phyloP scores from a whole-genome alignment of 2,113 vertebrate species.

The Lontra canadensis region DNA sequence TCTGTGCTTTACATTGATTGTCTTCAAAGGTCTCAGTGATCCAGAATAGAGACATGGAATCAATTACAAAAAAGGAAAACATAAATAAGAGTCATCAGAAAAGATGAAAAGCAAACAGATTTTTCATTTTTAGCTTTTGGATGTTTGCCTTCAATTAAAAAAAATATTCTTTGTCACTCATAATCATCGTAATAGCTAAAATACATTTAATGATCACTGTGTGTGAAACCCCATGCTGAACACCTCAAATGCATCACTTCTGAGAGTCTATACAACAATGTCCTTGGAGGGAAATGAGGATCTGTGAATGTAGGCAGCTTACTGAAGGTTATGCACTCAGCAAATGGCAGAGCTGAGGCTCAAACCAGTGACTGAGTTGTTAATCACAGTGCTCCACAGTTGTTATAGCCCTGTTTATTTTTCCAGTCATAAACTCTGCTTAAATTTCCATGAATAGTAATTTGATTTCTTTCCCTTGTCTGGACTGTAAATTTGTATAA shows the following conservation, averaged over 20 bases:
- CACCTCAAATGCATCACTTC: accelerated
- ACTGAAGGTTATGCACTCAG: background rate
- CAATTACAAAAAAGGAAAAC: constrained; percentile 74
- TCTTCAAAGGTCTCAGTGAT: constrained; percentile 64
- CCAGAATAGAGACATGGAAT: constrained; percentile 68
- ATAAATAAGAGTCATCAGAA: background rate
- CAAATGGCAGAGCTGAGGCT: background rate
- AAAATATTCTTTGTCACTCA: background rate
- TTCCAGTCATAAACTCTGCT: constrained; percentile 17
- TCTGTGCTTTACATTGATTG: background rate
- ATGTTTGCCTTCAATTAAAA: background rate
- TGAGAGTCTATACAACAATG: accelerated
- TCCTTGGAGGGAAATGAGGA: background rate
- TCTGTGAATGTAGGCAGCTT: background rate
- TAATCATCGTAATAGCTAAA: background rate
- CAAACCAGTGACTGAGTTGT: background rate
- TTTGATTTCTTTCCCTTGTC: background rate
- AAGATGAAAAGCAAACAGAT: background rate
- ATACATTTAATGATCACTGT: background rate
- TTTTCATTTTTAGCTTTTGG: background rate
- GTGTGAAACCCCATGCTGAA: background rate
- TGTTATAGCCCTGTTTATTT: background rate
- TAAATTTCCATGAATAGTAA: constrained; percentile 45
- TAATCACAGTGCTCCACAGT: background rate
- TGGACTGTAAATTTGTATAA: constrained; percentile 43